phyloP scores from a whole-genome alignment of 2,797 vertebrate species.

The Tinamus major region DNA sequence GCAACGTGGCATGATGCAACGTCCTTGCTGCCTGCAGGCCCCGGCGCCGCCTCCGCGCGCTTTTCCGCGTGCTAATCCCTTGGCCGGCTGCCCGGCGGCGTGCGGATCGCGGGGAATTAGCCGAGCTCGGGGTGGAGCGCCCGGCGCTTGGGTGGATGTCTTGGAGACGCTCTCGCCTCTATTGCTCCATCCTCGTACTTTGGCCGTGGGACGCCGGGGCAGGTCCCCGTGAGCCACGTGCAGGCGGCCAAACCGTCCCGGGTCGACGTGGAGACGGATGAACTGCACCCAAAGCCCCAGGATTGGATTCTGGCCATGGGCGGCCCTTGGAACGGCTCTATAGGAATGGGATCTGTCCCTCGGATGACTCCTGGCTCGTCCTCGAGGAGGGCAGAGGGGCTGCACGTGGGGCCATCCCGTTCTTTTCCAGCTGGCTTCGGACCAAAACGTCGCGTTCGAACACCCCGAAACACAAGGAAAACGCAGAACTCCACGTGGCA shows the following conservation, averaged over 20 bases:
- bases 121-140: neutral
- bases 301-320: rapidly evolving
- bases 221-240: neutral
- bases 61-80: neutral
- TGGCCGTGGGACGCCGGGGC: neutral
- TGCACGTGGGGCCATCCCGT: neutral
- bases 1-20: neutral
- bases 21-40: neutral
- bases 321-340: neutral
- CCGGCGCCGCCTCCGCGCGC: neutral
- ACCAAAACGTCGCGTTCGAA: neutral
- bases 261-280: neutral
- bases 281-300: neutral
- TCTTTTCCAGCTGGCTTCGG: rapidly evolving
- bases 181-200: neutral
- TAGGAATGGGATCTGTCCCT: neutral
- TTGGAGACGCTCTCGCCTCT: neutral
- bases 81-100: neutral
- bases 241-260: neutral
- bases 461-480: neutral
- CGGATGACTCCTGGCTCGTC: rapidly evolving
- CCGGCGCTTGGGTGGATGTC: slow-evolving; percentile 15
- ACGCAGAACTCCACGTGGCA: neutral
- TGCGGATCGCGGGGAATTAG: neutral
- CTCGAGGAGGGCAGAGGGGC: neutral